These are phyloP conservation scores for Dasyornis broadbenti DNA, from an alignment of 2,113 vertebrate genomes.

Conservation along the genomic window DNA sequence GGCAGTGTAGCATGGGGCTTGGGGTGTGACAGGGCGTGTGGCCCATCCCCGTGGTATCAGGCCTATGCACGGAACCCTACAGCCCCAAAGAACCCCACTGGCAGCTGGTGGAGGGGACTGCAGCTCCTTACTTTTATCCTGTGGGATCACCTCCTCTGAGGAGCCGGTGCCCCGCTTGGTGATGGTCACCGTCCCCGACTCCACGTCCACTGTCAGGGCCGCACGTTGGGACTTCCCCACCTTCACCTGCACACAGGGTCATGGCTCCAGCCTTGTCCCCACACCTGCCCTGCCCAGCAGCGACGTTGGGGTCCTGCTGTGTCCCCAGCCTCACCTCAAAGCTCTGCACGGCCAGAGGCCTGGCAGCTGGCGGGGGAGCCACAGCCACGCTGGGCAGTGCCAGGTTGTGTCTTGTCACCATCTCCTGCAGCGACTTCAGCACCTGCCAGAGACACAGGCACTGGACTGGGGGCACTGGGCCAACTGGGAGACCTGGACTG, in stretches of 20 bases:
- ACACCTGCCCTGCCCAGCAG: not conserved
- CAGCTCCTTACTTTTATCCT: conserved; percentile 75
- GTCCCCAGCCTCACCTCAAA: conserved; percentile 73
- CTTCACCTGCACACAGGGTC: conserved; percentile 70
- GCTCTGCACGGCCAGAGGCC: conserved; percentile 70
- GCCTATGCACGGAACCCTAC: not conserved
- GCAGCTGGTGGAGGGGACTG: accelerated
- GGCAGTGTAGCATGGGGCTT: accelerated
- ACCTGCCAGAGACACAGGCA: conserved; percentile 53
- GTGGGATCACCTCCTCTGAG: conserved; percentile 72
- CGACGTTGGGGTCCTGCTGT: accelerated
- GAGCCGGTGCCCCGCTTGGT: conserved; percentile 66
- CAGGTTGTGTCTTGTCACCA: conserved; percentile 77
- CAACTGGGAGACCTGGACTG: not conserved
- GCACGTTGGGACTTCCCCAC: conserved; percentile 73
- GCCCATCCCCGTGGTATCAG: not conserved
- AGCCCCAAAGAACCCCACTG: accelerated
- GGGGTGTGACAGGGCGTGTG: accelerated
- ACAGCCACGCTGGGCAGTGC: conserved; percentile 59
- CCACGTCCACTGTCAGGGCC: conserved; percentile 76
- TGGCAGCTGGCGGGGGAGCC: not conserved
- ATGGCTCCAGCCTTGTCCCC: accelerated
- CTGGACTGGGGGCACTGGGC: not conserved
- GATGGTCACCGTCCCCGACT: conserved; percentile 74
- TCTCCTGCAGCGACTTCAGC: conserved; percentile 80